Base-by-base conservation (phyloP, 2,113 vertebrate genomes). In the Sarotherodon lohbergeri region DNA sequence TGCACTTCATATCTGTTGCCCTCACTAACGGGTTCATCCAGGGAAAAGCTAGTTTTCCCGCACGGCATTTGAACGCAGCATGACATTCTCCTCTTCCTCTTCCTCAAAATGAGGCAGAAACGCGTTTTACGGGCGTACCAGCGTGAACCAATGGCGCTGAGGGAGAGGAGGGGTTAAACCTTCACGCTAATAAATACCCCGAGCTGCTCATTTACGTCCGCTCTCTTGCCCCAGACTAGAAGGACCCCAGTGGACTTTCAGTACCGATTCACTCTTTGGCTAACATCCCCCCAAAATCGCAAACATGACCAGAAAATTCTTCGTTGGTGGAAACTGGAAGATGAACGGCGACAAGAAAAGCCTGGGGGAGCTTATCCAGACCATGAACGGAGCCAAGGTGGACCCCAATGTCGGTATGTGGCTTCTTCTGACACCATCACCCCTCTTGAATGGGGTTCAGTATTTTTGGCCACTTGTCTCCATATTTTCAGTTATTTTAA, bases 321-420 rank as follows among this genome's bases (percentile, higher is more conserved):
- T 99, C 93, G 98, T 99, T 0, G 98, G 98, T 81, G 98, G 98
- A 4, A 99, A 99, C 95, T 99, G 98, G 98, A 99, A 99, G 95
- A 96, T 99, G 98, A 99, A 99, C 36, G 98, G 98, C n/a, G 96
- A 98, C 87, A 99, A 98, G 97, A 97, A 98, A 66, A 97, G 94
- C 83, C 96, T 99, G 1, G 97, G 97, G 82, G 98, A 99, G 16
- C 98, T 99, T 80, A 98, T 98, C 92, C 89, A 96, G 11, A 97
- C 96, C 11, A 87, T 99, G 94, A 99, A 99, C 88, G 86, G 71
- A 39, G 98, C 96, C 84, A 97, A 96, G 89, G 91, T 98, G 93
- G 96, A 97, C 41, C 90, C 97, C 6, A 97, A 99, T 90, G 97
- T 98, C 80, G 98, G 98, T 99, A 92, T 88, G 96, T 88, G n/a